Evolutionary conservation across 2,888 invertebrate genomes (phyloP), one percentile per base, ranked within the genome.

Genomic region (Thymelicus acteon): DNA sequence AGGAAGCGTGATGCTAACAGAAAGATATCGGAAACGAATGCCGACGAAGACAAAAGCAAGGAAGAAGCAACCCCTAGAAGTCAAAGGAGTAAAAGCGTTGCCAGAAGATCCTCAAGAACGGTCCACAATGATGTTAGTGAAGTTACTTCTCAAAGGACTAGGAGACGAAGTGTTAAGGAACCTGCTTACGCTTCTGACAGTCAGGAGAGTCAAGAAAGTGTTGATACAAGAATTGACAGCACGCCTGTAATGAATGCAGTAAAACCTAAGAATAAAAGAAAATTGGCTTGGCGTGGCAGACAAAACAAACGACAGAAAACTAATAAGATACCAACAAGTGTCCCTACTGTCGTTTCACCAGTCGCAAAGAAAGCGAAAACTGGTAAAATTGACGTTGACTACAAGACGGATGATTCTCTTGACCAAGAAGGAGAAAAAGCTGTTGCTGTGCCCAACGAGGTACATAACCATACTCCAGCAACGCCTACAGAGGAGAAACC

Each of bases 281-380:
- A 94, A 84, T 82, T 94, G 2, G 89, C 93, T 2, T 95, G 95
- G 94, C 91, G 90, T 79, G 89, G 91, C 0, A 82, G 92, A n/a
- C 86, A 91, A 0, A 87, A 88, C 71, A 93, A 93, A 77, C 85
- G 90, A 8, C 84, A 85, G 70, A 92, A 85, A 77, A 74, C 80
- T 7, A 81, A 75, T 67, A 89, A 84, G 73, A 67, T 75, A 1
- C 71, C 78, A 10, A 73, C 78, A 19, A 19, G 19, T 65, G 58
- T 72, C 6, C 80, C 82, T 71, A 77, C 3, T 54, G 8, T 76
- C n/a, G 78, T 75, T 2, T 85, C 89, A 0, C 88, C 91, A 0
- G 84, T 77, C 15, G 79, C 85, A 60, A 92, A 93, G 75, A 91
- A 91, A 78, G 75, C 85, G 12, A 91, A 91, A 79, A 73, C 88